phyloP scores from a whole-genome alignment of 92 coral and sea anemone genomes.

The Virgularia gustaviana region DNA sequence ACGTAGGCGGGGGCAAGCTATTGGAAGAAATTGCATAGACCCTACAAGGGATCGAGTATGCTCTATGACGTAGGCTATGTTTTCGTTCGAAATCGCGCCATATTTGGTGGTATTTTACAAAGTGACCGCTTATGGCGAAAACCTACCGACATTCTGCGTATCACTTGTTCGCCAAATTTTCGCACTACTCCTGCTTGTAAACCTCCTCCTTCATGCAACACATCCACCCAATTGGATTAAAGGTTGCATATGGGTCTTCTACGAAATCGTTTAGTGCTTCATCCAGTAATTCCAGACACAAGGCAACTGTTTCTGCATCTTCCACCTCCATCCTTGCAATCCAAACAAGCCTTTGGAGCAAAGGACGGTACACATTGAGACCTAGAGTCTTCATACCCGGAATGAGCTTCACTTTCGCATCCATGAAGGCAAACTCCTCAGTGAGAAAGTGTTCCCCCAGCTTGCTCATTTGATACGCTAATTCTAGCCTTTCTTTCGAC shows the following conservation, averaged over 20 bases:
- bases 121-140: too few relatives aligned
- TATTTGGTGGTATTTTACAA: too few relatives aligned
- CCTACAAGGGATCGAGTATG: constrained; percentile 2
- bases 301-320: background rate
- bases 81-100: too few relatives aligned
- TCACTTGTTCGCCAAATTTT: background rate
- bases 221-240: constrained; percentile 5
- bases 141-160: constrained; percentile 1
- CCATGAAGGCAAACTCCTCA: constrained; percentile 3
- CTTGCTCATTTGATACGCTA: background rate
- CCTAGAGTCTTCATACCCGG: background rate
- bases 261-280: background rate
- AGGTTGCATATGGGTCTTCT: background rate
- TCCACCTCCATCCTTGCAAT: constrained; percentile 3
- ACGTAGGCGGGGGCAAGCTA: background rate
- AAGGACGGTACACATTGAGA: background rate
- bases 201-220: constrained; percentile 8
- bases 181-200: background rate
- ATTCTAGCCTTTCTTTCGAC: background rate
- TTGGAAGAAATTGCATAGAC: constrained; percentile 1
- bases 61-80: too few relatives aligned
- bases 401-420: background rate
- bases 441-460: background rate
- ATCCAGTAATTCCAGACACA: background rate
- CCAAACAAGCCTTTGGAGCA: background rate